Percentiles rank a stretch among this genome's conserved stretches.
phyloP scores from a whole-genome alignment of 2,888 invertebrate genomes.

The Tipula vernalis region DNA sequence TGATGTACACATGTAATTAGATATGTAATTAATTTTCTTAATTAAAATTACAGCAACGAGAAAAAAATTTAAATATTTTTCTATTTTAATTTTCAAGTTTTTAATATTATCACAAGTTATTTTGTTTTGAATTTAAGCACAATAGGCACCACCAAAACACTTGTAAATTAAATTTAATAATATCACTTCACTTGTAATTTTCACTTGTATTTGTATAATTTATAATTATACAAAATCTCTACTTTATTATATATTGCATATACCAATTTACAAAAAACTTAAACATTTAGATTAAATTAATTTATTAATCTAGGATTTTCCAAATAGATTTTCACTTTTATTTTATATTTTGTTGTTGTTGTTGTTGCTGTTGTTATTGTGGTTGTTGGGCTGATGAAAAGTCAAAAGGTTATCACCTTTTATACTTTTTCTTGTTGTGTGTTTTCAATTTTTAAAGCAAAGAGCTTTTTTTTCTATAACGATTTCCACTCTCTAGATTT shows the following conservation, averaged over 20 bases:
- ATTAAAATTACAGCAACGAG: not conserved
- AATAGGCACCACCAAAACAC: not conserved
- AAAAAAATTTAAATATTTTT: not conserved
- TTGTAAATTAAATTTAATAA: not conserved
- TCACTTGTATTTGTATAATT: not conserved
- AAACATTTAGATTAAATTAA: constrained; percentile 11
- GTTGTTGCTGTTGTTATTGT: not conserved
- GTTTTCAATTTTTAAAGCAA: not conserved
- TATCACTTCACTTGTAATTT: not conserved
- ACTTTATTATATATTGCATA: constrained; percentile 13
- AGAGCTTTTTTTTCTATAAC: not conserved
- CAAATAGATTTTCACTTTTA: not conserved
- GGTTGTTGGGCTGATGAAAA: not conserved
- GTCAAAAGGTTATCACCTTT: constrained; percentile 9
- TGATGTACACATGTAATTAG: constrained; percentile 18
- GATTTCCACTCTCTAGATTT: not conserved
- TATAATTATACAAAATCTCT: not conserved
- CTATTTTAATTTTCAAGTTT: not conserved
- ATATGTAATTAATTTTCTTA: constrained; percentile 4
- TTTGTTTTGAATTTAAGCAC: not conserved
- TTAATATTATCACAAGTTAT: not conserved
- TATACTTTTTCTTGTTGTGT: not conserved
- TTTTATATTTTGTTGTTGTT: not conserved
- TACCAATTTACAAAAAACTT: constrained; percentile 12
- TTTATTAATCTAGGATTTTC: not conserved